Evolutionary conservation across 2,888 invertebrate genomes (phyloP), one percentile per base, ranked within the genome.

Genomic region (Aleiodes testaceus): DNA sequence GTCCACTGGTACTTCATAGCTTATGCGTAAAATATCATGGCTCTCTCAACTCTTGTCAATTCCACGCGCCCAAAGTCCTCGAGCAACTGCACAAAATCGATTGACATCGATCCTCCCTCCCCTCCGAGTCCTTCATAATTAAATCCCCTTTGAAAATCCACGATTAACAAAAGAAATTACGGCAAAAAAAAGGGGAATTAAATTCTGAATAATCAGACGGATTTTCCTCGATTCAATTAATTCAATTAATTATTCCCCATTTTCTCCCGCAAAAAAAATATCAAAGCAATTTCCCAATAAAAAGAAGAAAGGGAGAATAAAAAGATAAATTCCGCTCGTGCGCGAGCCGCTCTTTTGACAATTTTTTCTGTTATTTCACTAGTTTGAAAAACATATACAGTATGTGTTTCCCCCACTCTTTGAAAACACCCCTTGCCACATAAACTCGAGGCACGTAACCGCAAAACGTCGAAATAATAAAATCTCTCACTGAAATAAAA

Each of bases 391-490:
- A 53, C 26, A 53, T 52, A 68, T 52, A 52, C 53, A n/a, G 26
- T 53, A 30, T 26, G 42, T 59, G 55, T 11, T 20, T n/a, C 18
- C 30, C 30, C n/a, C 30, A n/a, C 18, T 18, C 36, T 20, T 16
- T 18, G n/a, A n/a, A n/a, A n/a, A n/a, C n/a, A n/a, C n/a, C n/a
- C n/a, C n/a, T n/a, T 12, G n/a, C 55, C 52, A 61, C 44, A 63
- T 42, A 49, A 36, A 61, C 45, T 42, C 20, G 52, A 68, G 42
- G 72, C 67, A 72, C 67, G 67, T 72, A 68, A 72, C 71, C 71
- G 47, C 71, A 50, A 66, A 66, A 70, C 65, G 69, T 66, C 61
- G 61, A 66, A 71, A 71, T 71, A 70, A 70, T 70, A 71, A 71
- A 71, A 71, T 71, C 66, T 59, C 42, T 63, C 70, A 61, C 44